These are phyloP conservation scores for Poeciliopsis presidionis DNA, from an alignment of 2,797 vertebrate genomes.

Conservation along the genomic window DNA sequence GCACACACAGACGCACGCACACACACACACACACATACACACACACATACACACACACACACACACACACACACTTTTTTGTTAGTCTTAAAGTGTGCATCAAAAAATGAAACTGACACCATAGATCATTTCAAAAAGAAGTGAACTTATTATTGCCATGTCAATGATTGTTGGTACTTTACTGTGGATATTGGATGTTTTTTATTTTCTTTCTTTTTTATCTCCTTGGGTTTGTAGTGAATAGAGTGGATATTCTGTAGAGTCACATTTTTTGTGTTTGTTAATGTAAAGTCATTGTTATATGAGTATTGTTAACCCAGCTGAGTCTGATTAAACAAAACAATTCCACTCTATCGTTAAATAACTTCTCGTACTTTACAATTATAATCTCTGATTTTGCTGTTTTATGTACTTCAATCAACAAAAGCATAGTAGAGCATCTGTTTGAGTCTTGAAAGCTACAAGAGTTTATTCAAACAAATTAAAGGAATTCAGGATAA, in stretches of 20 bases:
- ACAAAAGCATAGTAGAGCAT: not conserved
- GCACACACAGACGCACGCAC: not conserved
- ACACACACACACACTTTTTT: not conserved
- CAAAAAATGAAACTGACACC: not conserved
- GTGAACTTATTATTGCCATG: not conserved
- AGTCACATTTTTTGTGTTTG: not conserved
- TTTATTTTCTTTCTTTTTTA: not conserved
- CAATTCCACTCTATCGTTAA: not conserved
- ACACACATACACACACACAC: not conserved
- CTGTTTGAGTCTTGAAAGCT: not conserved
- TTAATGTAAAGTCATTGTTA: not conserved
- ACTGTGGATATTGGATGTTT: not conserved
- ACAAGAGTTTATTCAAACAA: not conserved
- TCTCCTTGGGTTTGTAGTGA: not conserved
- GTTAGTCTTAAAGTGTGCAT: not conserved
- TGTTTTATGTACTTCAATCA: not conserved
- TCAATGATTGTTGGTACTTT: not conserved
- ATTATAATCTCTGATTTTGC: not conserved
- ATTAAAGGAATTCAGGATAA: not conserved
- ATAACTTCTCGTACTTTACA: not conserved
- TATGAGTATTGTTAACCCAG: not conserved
- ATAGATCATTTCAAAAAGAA: not conserved
- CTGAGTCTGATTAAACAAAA: not conserved
- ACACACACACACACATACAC: not conserved
- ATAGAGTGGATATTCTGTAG: not conserved